A percentile compares a stretch with the other conserved stretches of the same genome.
These are phyloP conservation scores for Trichogramma evanescens DNA, from an alignment of 2,888 invertebrate genomes.

Conservation along the genomic window DNA sequence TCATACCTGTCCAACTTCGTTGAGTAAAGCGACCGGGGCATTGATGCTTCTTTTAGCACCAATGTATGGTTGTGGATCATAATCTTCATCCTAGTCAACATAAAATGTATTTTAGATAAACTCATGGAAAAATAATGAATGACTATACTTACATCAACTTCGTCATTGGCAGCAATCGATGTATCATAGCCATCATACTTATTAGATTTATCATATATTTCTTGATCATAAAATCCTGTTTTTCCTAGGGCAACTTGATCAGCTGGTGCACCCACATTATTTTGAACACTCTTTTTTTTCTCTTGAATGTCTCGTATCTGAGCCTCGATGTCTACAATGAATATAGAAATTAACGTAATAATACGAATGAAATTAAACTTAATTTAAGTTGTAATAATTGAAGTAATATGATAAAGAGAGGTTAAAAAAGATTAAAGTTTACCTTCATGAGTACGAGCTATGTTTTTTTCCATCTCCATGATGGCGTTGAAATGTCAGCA, in stretches of 20 bases:
- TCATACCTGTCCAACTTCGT: slow-evolving; percentile 79
- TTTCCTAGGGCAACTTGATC: slow-evolving; percentile 73
- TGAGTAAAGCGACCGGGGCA: slow-evolving; percentile 80
- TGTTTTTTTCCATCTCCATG: no score
- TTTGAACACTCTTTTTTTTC: slow-evolving; percentile 72
- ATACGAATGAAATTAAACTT: no score
- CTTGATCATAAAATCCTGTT: slow-evolving; percentile 77
- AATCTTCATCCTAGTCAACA: slow-evolving; percentile 69
- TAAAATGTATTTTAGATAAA: background rate
- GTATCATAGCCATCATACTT: slow-evolving; percentile 92
- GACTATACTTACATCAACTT: slow-evolving; percentile 60
- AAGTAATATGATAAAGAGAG: no score
- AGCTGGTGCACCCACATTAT: slow-evolving; percentile 61
- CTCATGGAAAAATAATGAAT: background rate
- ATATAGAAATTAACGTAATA: background rate
- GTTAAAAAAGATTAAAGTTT: no score
- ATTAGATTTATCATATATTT: slow-evolving; percentile 79
- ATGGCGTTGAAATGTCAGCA: no score
- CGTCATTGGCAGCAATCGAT: slow-evolving; percentile 94
- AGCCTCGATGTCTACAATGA: slow-evolving; percentile 83
- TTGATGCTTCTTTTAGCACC: slow-evolving; percentile 72
- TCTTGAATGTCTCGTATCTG: slow-evolving; percentile 87
- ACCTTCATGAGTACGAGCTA: no score
- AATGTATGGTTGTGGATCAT: slow-evolving; percentile 65
- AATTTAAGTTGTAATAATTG: no score